Evolutionary conservation across 1,140 invertebrate genomes (phyloP), one percentile per base, ranked within the genome.

Genomic region (Aleiodes sp.): DNA sequence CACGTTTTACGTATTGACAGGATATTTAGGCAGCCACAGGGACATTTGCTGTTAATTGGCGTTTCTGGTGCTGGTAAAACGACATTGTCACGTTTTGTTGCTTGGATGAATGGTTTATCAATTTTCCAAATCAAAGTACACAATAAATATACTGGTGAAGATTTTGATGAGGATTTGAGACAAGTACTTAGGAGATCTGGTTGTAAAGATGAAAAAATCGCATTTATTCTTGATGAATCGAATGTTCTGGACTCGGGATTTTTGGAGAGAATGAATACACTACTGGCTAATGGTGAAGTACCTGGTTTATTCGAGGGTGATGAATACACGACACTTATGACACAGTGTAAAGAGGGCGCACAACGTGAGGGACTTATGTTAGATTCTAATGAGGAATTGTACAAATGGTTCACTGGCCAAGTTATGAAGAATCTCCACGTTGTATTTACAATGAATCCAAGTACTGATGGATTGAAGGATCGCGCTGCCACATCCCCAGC

Each of bases 401-500:
- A 99, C 85, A 99, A 99, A 88, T 94, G 92, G 92, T 99, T 99
- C 82, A 99, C 98, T 0, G 93, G 95, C 71, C 93, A 99, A 91
- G 97, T 99, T 19, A 99, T 99, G 95, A 93, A 94, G 71, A 99
- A 99, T 87, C 88, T 99, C 2, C 98, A 99, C 84, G 98, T 99
- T 24, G 98, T 99, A 8, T 99, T 99, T 83, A 99, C 98, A 0
- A 99, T 99, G 98, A 99, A 99, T 88, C 98, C 98, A 8, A 98
- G 95, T 2, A 96, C 96, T 0, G 97, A 99, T 82, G 98, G 98
- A 0, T 88, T 99, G 3, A 99, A 99, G 84, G 98, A 99, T 86
- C 89, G 98, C 68, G 98, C 98, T 2, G 95, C 98, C 2, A 99
- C 98, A 0, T 99, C 98, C 2, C 98, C 98, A 62, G 98, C 98